Conservation (phyloP, 2,888 invertebrate species). For the Reticulitermes lucifugus region DNA sequence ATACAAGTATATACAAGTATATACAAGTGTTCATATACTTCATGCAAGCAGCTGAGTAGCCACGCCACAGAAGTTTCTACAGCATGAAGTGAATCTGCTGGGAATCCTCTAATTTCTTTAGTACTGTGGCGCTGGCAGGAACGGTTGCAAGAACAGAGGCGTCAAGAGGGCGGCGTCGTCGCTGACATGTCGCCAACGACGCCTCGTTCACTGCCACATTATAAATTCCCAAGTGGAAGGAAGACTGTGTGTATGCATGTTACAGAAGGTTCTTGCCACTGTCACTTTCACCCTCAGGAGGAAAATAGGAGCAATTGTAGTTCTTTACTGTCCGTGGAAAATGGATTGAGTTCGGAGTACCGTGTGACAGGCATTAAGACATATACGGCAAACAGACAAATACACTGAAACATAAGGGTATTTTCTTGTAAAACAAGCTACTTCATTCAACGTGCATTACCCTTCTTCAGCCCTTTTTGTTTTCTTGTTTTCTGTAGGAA, state of each 20-base stretch:
- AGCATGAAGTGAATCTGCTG: background rate
- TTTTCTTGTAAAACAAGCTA: background rate
- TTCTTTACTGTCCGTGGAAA: slow-evolving; percentile 26
- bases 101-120: slow-evolving; percentile 49
- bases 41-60: background rate
- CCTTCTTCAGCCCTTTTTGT: background rate
- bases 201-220: slow-evolving; percentile 53
- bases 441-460: background rate
- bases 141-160: slow-evolving; percentile 21
- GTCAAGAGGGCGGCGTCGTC: slow-evolving; percentile 26
- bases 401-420: background rate
- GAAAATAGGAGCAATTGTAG: slow-evolving; percentile 15
- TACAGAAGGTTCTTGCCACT: background rate
- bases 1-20: too few relatives aligned
- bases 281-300: background rate
- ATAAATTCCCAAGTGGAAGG: slow-evolving; percentile 33
- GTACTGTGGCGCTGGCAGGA: slow-evolving; percentile 24
- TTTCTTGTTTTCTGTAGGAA: background rate
- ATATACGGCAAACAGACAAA: background rate
- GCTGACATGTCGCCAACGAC: slow-evolving; percentile 51
- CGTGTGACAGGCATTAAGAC: background rate
- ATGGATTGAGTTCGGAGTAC: slow-evolving; percentile 1
- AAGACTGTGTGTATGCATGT: background rate
- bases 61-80: background rate
- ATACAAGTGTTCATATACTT: too few relatives aligned